phyloP scores from a whole-genome alignment of 1,140 invertebrate genomes.

The Venturia canescens region DNA sequence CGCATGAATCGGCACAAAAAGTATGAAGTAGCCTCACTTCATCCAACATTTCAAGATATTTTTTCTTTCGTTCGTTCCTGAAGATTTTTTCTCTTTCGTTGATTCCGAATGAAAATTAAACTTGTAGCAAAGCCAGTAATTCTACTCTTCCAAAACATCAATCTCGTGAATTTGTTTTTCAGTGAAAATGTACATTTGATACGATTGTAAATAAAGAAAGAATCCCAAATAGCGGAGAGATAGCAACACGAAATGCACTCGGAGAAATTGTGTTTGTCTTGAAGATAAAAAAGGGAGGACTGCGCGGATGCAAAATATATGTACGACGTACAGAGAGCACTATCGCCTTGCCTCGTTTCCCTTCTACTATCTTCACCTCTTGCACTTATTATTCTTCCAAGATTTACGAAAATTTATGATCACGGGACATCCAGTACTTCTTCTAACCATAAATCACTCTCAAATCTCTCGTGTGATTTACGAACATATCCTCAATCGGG shows the following conservation, averaged over 20 bases:
- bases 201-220: background rate
- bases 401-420: conserved; percentile 40
- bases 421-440: conserved; percentile 5
- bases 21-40: too few relatives aligned
- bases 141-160: too few relatives aligned
- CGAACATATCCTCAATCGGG: background rate
- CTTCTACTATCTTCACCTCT: conserved; percentile 19
- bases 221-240: background rate
- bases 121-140: too few relatives aligned
- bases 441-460: conserved; percentile 17
- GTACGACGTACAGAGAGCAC: background rate
- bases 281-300: conserved; percentile 19
- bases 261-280: conserved; percentile 28
- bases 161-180: too few relatives aligned
- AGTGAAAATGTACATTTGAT: too few relatives aligned
- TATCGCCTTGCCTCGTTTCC: background rate
- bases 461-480: background rate
- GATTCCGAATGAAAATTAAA: too few relatives aligned
- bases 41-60: too few relatives aligned
- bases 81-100: too few relatives aligned
- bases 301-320: conserved; percentile 8
- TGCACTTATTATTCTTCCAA: conserved; percentile 27
- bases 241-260: background rate
- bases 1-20: too few relatives aligned
- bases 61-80: too few relatives aligned